phyloP scores from a whole-genome alignment of 2,888 invertebrate species.

The Synergus gifuensis region DNA sequence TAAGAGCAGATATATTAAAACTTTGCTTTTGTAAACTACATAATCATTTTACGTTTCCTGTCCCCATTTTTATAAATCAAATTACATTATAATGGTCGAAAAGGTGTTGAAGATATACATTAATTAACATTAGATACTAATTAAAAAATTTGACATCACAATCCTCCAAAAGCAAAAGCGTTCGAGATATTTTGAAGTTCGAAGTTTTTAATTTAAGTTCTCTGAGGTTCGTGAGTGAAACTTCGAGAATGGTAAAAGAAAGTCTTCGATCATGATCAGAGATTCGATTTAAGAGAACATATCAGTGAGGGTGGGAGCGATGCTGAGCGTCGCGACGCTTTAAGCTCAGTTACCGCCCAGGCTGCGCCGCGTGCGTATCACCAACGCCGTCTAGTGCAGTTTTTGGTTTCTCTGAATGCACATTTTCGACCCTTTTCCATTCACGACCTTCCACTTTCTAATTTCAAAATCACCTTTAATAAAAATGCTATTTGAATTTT shows the following conservation, averaged over 20 bases:
- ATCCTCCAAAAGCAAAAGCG: too few species aligned
- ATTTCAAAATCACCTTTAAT: neutral
- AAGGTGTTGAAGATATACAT: too few species aligned
- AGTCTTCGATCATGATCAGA: neutral
- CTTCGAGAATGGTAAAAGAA: neutral
- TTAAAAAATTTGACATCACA: too few species aligned
- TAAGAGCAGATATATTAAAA: too few species aligned
- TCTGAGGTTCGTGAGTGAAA: neutral
- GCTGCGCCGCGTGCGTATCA: constrained; percentile 57
- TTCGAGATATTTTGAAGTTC: too few species aligned
- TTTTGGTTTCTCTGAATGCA: constrained; percentile 27
- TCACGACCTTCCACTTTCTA: neutral
- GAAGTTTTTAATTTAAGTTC: neutral
- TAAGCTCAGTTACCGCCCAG: constrained; percentile 61
- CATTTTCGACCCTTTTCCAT: neutral
- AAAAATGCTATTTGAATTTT: neutral
- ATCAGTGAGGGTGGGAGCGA: constrained; percentile 51
- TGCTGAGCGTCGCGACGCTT: constrained; percentile 58
- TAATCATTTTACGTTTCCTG: too few species aligned
- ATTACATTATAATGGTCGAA: too few species aligned
- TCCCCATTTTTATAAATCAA: too few species aligned
- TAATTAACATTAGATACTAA: too few species aligned
- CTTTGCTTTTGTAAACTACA: too few species aligned
- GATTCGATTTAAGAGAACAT: constrained; percentile 5
- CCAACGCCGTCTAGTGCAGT: constrained; percentile 42